A percentile compares a stretch with the other conserved stretches of the same genome.
Evolutionary conservation across 2,113 vertebrate species (phyloP).

Genomic region (Callipepla californica): DNA sequence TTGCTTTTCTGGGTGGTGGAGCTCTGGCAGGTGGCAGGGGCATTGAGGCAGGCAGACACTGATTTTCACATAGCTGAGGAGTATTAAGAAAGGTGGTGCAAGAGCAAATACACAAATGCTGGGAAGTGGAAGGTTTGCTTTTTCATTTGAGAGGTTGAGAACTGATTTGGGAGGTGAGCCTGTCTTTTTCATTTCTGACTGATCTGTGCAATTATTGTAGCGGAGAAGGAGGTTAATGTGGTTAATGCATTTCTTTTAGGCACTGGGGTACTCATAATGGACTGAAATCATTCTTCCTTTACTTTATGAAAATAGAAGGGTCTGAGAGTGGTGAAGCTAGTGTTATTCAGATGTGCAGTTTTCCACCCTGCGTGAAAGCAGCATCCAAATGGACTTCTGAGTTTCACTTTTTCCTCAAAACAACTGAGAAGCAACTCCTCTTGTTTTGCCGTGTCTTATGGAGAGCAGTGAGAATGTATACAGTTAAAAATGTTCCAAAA

Average conservation of each 20-base stretch:
- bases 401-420: not conserved
- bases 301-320: not conserved
- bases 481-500: not conserved
- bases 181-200: not conserved
- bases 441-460: not conserved
- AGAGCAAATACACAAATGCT: not conserved
- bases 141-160: not conserved
- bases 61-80: not conserved
- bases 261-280: not conserved
- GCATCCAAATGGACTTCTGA: not conserved
- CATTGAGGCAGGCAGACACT: not conserved
- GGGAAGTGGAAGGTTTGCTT: not conserved
- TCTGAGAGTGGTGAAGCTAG: not conserved
- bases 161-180: not conserved
- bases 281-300: not conserved
- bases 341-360: not conserved
- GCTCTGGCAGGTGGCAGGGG: not conserved
- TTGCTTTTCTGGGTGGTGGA: not conserved
- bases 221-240: not conserved
- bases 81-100: not conserved
- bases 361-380: not conserved
- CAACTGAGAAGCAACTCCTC: not conserved
- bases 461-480: not conserved
- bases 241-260: not conserved
- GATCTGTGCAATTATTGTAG: not conserved